A percentile compares a stretch with the other conserved stretches of the same genome.
Evolutionary conservation across 2,888 invertebrate species (phyloP).

Genomic region (Apamea monoglypha): DNA sequence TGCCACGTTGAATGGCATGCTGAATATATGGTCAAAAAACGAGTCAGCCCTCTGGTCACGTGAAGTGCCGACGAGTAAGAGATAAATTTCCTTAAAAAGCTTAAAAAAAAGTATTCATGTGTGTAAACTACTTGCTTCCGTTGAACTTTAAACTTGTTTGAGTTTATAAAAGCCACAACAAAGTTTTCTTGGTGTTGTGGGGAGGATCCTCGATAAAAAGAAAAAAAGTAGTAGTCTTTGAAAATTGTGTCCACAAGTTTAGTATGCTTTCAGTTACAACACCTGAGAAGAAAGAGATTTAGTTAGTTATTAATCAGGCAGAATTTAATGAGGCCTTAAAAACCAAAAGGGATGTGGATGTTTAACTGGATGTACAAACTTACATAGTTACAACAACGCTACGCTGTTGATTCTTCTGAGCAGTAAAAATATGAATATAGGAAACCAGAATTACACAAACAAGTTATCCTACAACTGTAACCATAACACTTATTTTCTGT

Average conservation of each 20-base stretch:
- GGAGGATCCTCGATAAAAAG: neutral
- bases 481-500: neutral
- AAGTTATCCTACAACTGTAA: neutral
- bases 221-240: neutral
- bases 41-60: neutral
- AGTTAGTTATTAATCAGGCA: neutral
- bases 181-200: neutral
- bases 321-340: neutral
- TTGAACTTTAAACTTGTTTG: constrained; percentile 17
- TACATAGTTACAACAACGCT: neutral
- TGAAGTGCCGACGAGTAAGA: neutral
- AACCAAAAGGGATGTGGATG: neutral
- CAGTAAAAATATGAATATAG: neutral
- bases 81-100: too few relatives aligned
- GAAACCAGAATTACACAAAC: neutral
- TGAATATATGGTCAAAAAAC: neutral
- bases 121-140: neutral
- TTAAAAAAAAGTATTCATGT: neutral
- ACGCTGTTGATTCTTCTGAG: neutral
- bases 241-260: neutral
- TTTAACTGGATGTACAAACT: neutral
- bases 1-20: neutral
- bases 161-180: neutral
- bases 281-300: neutral
- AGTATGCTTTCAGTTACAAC: neutral